Evolutionary conservation across 2,113 vertebrate genomes (phyloP), one percentile per base, ranked within the genome.

Genomic region (Catharus bicknelli): DNA sequence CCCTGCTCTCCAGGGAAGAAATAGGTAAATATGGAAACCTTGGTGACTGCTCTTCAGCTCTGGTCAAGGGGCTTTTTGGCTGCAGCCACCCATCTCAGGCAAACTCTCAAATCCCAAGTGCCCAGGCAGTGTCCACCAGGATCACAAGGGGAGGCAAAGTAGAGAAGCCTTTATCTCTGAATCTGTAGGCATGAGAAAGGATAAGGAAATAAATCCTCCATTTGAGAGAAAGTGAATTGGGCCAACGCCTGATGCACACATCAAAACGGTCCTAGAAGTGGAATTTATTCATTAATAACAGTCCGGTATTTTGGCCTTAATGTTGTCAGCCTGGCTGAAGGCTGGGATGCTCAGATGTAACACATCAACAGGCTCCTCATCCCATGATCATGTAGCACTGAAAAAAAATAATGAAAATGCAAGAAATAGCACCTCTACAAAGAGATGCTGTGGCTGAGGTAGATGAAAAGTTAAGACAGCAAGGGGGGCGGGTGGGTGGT

Each of bases 81-180:
- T 86, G n/a, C 43, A 95, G 38, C 7, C 4, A 4, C 25, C 17
- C n/a, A 45, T 34, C 30, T 40, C 53, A 70, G 42, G 16, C 50
- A 72, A 68, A 53, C 9, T 79, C 27, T 66, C 53, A 72, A 70
- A 63, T 55, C 5, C 9, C 54, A 66, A 13, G 3, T 38, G 32
- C 57, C 36, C 69, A 23, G 47, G 66, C n/a, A 58, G 47, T 40
- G 38, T 70, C 57, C 26, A 66, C 20, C 30, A 34, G 23, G 25
- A 9, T 7, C 50, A 61, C 0, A 0, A 51, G 27, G 32, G 45
- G 11, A 47, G 11, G 18, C 7, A 7, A 50, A 26, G 51, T 38
- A 34, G 11, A 72, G 63, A 11, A 22, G 8, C 22, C 30, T 26
- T 69, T 85, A 48, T 12, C 42, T 47, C 82, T 70, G 26, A 2